phyloP scores from a whole-genome alignment of 2,888 invertebrate genomes.

The Eustalomyia histrio region DNA sequence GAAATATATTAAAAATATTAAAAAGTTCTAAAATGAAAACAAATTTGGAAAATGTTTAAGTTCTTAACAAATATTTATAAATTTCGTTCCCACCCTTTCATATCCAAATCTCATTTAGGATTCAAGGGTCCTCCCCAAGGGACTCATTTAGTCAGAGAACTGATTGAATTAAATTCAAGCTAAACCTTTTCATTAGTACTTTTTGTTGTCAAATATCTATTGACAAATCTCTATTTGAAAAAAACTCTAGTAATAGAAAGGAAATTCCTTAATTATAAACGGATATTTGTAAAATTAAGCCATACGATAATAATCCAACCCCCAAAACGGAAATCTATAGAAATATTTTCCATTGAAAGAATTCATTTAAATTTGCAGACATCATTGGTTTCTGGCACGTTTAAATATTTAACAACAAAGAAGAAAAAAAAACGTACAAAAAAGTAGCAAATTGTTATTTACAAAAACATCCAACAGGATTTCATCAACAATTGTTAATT shows the following conservation, averaged over 20 bases:
- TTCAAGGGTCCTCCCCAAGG: too few relatives aligned
- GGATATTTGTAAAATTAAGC: constrained; percentile 75
- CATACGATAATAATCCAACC: constrained; percentile 64
- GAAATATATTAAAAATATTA: too few relatives aligned
- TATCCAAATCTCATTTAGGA: too few relatives aligned
- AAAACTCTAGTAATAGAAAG: constrained; percentile 66
- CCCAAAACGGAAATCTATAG: constrained; percentile 49
- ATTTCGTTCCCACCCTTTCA: too few relatives aligned
- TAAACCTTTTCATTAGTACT: too few relatives aligned
- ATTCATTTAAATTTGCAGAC: constrained; percentile 10
- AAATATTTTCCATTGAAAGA: constrained; percentile 22
- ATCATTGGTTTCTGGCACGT: constrained; percentile 28
- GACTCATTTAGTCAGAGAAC: too few relatives aligned
- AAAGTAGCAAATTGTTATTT: constrained; percentile 44
- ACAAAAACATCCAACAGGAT: constrained; percentile 13
- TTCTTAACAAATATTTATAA: too few relatives aligned
- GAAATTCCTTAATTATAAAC: constrained; percentile 76
- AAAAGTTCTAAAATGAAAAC: too few relatives aligned
- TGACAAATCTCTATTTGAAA: too few relatives aligned
- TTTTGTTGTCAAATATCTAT: too few relatives aligned
- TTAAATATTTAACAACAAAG: constrained; percentile 1
- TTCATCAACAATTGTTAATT: constrained; percentile 59
- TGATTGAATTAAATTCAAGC: too few relatives aligned
- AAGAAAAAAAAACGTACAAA: background rate
- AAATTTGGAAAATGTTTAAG: too few relatives aligned